Evolutionary conservation across 2,113 vertebrate species (phyloP), one percentile per base, ranked within the genome.

Genomic region (Pithys albifrons): DNA sequence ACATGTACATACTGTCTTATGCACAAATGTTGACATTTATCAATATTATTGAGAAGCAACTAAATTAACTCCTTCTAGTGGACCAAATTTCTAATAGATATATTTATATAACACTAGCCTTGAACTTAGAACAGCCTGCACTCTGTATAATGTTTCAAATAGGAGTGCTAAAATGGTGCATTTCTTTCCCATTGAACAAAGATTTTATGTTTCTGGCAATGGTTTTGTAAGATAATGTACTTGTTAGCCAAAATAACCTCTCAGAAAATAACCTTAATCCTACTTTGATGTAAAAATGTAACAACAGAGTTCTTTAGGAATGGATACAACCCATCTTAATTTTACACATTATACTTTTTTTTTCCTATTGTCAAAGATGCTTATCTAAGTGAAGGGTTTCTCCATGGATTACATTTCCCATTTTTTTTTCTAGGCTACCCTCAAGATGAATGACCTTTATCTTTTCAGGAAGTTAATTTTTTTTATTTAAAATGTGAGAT

Each of bases 401-500:
- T 93, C n/a, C 31, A 43, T 20, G 35, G 61, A 72, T 91, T 87
- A 24, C 3, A 2, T 92, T 76, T 88, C 93, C 37, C 19, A 62
- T 19, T 92, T 82, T 84, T 77, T 84, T 90, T 88, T 49, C 43
- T 75, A 90, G 72, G 35, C 8, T 91, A 78, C 37, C 10, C 66
- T 78, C 45, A 81, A 79, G 79, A 96, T 61, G 45, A 93, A 96
- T 92, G 52, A 76, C 62, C 45, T 49, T 93, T 94, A 93, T 94
- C 93, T 93, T 88, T 87, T 28, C 73, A 89, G 95, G 93, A 96
- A 94, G 90, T 92, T 39, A 85, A 70, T 6, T n/a, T 86, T 86
- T 96, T 93, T 93, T 87, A 87, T 91, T 95, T 94, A 92, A 95
- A 92, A 94, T 74, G 88, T 81, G 69, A 96, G 92, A 94, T 94